Percentiles rank a stretch among this genome's conserved stretches.
Evolutionary conservation across 2,797 vertebrate species (phyloP).

Genomic region (Gymnopithys bicolor): DNA sequence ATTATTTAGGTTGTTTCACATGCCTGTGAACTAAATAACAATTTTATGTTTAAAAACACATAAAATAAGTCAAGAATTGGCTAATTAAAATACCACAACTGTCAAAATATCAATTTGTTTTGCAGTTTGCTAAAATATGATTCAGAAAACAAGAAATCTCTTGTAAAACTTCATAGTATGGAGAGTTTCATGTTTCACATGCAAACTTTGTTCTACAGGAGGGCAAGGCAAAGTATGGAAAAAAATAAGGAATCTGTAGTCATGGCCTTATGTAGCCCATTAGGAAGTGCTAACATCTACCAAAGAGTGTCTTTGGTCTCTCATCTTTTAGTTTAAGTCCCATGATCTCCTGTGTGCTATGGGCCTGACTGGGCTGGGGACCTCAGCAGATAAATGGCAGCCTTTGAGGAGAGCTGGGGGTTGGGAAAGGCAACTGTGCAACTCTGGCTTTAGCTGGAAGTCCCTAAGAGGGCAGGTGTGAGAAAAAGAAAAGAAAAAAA

Average conservation of each 20-base stretch:
- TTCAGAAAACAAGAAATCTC: neutral
- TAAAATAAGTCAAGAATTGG: neutral
- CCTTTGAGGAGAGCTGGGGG: neutral
- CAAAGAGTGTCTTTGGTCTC: neutral
- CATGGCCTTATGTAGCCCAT: neutral
- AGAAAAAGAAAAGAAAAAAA: neutral
- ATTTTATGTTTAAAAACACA: neutral
- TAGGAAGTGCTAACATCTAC: neutral
- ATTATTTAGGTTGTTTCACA: neutral
- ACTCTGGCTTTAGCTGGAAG: neutral
- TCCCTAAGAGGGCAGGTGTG: neutral
- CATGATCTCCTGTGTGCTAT: accelerated
- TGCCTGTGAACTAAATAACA: neutral
- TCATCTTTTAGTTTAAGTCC: neutral
- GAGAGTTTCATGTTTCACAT: neutral
- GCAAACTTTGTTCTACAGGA: neutral
- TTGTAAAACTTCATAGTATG: neutral
- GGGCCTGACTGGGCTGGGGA: accelerated
- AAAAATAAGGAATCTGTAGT: neutral
- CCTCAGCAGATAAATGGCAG: neutral
- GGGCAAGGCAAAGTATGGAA: neutral
- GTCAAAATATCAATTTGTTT: neutral
- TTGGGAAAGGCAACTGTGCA: accelerated
- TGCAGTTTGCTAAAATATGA: neutral
- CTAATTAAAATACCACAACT: neutral